Base-by-base conservation (phyloP, 2,797 vertebrate genomes). In the Catostomus latipinnis region DNA sequence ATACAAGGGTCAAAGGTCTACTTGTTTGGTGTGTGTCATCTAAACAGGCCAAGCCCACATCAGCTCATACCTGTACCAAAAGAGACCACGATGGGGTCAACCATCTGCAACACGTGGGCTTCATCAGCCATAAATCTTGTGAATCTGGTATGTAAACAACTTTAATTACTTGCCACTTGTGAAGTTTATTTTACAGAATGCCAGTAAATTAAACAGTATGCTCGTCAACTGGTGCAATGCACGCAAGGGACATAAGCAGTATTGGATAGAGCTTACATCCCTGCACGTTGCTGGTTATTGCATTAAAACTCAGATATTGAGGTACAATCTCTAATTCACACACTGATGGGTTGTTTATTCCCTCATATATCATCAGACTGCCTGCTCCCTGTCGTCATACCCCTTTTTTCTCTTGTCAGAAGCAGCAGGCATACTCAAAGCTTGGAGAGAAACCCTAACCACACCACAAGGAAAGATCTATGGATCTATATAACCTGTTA, bases 1-100 rank as follows among this genome's bases (percentile, higher is more conserved):
- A 78, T 89, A 89, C 86, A 84, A 81, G 88, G 91, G 91, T 90
- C 88, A 84, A 89, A 90, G 89, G 87, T 91, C 43, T 49, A 62
- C 71, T 73, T 88, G 87, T 87, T 89, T 83, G 84, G 87, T 79
- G 79, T 88, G 88, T 90, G 88, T 90, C 90, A 87, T 90, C 85
- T 88, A 88, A 90, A 90, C 88, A 90, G 82, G 82, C 87, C 65
- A 78, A 81, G 80, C 75, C 70, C 85, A 78, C 78, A 71, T 52
- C 61, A 14, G 84, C 82, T 88, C 49, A 65, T 91, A 90, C 90
- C 83, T 88, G 88, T 84, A 82, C 88, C 70, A 84, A 60, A 45
- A 81, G 86, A 82, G 84, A 85, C 77, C 80, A 48, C 52, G 75
- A 65, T 49, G 22, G 80, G 90, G 90, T 90, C 90, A 90, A 22